Evolutionary conservation across 2,797 vertebrate genomes (phyloP).

Genomic region (Protosalanx chinensis): DNA sequence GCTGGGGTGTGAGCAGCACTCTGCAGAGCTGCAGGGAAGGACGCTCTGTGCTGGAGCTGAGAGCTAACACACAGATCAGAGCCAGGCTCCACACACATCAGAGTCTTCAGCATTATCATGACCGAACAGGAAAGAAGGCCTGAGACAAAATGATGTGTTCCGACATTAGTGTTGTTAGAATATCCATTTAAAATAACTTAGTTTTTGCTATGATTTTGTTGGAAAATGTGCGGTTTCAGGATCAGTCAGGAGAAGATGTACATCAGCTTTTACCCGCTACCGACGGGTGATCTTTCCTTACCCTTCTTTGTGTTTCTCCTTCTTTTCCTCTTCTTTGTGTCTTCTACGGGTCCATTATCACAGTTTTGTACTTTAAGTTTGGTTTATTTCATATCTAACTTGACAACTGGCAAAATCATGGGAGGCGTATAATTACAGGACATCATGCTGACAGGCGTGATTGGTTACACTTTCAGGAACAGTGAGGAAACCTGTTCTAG

Average conservation of each 20-base stretch:
- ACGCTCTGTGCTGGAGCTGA: slow-evolving; percentile 36
- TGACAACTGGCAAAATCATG: slow-evolving; percentile 15
- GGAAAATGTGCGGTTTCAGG: too few relatives aligned
- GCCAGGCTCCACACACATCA: slow-evolving; percentile 46
- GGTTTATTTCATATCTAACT: slow-evolving; percentile 27
- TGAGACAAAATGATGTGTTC: too few relatives aligned
- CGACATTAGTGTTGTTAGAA: too few relatives aligned
- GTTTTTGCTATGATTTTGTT: too few relatives aligned
- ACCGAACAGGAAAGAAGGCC: too few relatives aligned
- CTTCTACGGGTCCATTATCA: too few relatives aligned
- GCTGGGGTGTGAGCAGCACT: slow-evolving; percentile 22
- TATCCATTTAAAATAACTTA: too few relatives aligned
- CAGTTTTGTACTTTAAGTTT: neutral
- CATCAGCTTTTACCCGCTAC: too few relatives aligned
- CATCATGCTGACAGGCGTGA: slow-evolving; percentile 25
- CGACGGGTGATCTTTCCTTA: too few relatives aligned
- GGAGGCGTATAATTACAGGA: slow-evolving; percentile 24
- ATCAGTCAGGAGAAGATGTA: too few relatives aligned
- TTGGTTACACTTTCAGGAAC: slow-evolving; percentile 16
- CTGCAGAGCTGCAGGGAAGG: slow-evolving; percentile 39
- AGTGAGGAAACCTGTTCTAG: slow-evolving; percentile 5
- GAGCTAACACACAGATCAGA: slow-evolving; percentile 47
- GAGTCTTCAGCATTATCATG: slow-evolving; percentile 15
- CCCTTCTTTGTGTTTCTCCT: too few relatives aligned
- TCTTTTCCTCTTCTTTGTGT: too few relatives aligned